Base-by-base conservation (phyloP, 1,140 invertebrate genomes). In the Anastatus disparis region DNA sequence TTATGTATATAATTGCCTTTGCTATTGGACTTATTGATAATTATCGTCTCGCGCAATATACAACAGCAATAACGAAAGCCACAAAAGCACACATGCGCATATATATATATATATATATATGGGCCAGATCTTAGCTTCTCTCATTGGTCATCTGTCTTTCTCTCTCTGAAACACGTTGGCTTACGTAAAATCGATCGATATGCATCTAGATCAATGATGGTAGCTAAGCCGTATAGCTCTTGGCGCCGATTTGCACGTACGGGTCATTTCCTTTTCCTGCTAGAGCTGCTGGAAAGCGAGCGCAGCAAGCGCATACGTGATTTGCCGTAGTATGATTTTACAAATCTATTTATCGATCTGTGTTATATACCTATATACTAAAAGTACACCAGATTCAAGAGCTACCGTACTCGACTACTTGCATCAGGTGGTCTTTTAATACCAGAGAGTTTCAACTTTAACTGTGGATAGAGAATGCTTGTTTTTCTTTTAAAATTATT, bases 1-100 rank as follows among this genome's bases (percentile, higher is more conserved):
- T n/a, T n/a, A n/a, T n/a, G n/a, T n/a, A n/a, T n/a, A n/a, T n/a
- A n/a, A n/a, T n/a, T n/a, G n/a, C n/a, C n/a, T n/a, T n/a, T n/a
- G n/a, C n/a, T n/a, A n/a, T n/a, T n/a, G 12, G 71, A 59, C 71
- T 70, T 56, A 70, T 69, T 53, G 61, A 70, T 63, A 73, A 70
- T 73, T 70, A 73, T 70, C 55, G 62, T 29, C 22, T 35, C 62
- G 8, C 15, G 52, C 26, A 42, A 52, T 55, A 66, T 27, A 22
- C 15, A 65, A 7, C 48, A 12, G 24, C 46, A 26, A 26, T 52
- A n/a, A 31, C 61, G 24, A 65, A 56, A 35, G 31, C 13, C 35
- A 35, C 12, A 13, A 24, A n/a, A 10, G 26, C 1, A 48, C 42
- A 48, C 13, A 9, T 24, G 17, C 24, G 50, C 59, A n/a, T n/a